Percentiles rank a stretch among this genome's conserved stretches.
Evolutionary conservation across 2,888 invertebrate species (phyloP).

Genomic region (Diplolepis rosae): DNA sequence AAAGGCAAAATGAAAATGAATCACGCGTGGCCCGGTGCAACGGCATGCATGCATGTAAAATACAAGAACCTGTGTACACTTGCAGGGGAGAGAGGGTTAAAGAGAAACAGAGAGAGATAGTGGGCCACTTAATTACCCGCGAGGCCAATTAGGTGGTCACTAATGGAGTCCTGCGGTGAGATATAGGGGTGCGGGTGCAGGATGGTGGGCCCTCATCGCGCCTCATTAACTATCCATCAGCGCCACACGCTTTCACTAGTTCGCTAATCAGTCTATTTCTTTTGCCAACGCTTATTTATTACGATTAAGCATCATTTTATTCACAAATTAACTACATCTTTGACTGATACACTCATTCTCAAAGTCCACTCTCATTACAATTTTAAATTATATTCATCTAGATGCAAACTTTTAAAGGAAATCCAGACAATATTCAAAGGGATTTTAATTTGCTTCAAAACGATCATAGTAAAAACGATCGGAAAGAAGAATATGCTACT

Average conservation of each 20-base stretch:
- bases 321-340: slow-evolving; percentile 26
- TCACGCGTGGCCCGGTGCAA: too few species aligned
- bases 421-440: too few species aligned
- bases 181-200: slow-evolving; percentile 46
- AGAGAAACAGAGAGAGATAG: slow-evolving; percentile 45
- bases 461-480: too few species aligned
- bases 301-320: slow-evolving; percentile 48
- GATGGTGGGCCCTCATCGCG: slow-evolving; percentile 50
- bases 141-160: slow-evolving; percentile 55
- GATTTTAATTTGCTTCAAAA: too few species aligned
- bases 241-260: slow-evolving; percentile 45
- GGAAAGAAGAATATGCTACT: too few species aligned
- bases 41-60: not conserved
- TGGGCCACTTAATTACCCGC: slow-evolving; percentile 56
- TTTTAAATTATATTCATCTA: too few species aligned
- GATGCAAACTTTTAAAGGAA: too few species aligned
- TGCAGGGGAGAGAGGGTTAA: slow-evolving; percentile 7
- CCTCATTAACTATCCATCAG: slow-evolving; percentile 58
- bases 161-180: slow-evolving; percentile 57
- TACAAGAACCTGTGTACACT: not conserved
- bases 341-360: slow-evolving; percentile 36
- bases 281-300: slow-evolving; percentile 47
- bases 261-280: slow-evolving; percentile 23
- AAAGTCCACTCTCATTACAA: not conserved
- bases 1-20: too few species aligned